phyloP scores from a whole-genome alignment of 1,140 invertebrate species.

The Ladona fulva region DNA sequence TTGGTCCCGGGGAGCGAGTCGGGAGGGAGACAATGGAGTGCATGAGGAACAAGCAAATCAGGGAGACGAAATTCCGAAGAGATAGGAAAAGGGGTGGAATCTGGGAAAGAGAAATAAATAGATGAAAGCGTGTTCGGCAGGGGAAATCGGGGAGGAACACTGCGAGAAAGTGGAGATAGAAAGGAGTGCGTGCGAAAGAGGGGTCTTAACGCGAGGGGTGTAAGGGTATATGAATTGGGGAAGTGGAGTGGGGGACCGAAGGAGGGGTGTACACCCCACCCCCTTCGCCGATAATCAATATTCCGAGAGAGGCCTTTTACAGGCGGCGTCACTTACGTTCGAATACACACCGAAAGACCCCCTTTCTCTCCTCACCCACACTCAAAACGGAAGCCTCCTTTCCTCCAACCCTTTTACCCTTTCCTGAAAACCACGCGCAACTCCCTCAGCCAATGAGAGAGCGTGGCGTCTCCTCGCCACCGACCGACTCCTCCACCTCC shows the following conservation, averaged over 20 bases:
- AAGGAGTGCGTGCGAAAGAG: neutral
- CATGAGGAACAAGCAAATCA: neutral
- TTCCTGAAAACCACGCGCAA: neutral
- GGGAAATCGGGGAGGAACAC: neutral
- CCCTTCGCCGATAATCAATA: neutral
- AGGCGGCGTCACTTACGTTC: slow-evolving; percentile 1
- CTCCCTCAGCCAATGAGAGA: neutral
- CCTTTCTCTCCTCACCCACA: neutral
- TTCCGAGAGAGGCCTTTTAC: neutral
- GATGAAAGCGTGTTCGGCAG: neutral
- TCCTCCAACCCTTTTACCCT: neutral
- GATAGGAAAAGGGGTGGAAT: neutral
- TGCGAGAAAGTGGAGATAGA: neutral
- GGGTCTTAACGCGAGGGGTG: no score
- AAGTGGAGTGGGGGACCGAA: no score
- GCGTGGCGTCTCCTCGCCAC: neutral
- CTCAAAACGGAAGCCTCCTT: neutral
- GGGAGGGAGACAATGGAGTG: neutral
- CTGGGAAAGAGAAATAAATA: neutral
- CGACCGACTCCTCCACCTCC: neutral
- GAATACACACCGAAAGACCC: neutral
- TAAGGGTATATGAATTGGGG: neutral
- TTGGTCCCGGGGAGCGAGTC: neutral
- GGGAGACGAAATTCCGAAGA: neutral
- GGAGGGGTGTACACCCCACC: no score